Percentiles rank a stretch among this genome's conserved stretches.
Evolutionary conservation across 2,888 invertebrate genomes (phyloP).

Genomic region (Gryllus longicercus): DNA sequence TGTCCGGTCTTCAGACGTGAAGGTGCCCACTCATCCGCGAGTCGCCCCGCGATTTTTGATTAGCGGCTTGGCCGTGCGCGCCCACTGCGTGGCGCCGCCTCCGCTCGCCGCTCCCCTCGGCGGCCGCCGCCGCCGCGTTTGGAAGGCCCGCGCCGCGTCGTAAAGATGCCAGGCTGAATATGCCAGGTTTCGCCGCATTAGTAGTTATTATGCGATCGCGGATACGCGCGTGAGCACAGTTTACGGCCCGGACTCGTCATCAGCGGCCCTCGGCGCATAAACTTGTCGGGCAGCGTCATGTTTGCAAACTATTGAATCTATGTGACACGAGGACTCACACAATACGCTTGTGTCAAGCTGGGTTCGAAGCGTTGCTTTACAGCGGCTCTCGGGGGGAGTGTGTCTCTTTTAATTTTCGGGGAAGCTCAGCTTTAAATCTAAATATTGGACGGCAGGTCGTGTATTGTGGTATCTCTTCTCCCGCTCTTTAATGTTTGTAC

Average conservation of each 20-base stretch:
- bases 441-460: too few relatives aligned
- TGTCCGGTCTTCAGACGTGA: too few relatives aligned
- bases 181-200: neutral
- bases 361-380: too few relatives aligned
- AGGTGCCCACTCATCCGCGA: too few relatives aligned
- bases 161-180: constrained; percentile 6
- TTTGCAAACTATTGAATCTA: neutral
- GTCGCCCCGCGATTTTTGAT: too few relatives aligned
- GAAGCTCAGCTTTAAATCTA: too few relatives aligned
- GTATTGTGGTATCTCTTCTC: too few relatives aligned
- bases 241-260: neutral
- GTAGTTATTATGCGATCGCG: constrained; percentile 3
- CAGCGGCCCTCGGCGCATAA: neutral
- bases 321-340: neutral
- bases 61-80: too few relatives aligned
- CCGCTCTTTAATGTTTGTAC: too few relatives aligned
- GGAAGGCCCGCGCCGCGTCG: neutral
- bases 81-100: neutral
- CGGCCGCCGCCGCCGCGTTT: neutral
- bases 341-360: neutral
- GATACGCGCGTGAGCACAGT: neutral
- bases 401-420: too few relatives aligned
- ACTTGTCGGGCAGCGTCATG: neutral
- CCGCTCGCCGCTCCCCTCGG: neutral
- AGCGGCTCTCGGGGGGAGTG: too few relatives aligned